phyloP scores from a whole-genome alignment of 2,113 vertebrate species.

The Rhineura floridana region DNA sequence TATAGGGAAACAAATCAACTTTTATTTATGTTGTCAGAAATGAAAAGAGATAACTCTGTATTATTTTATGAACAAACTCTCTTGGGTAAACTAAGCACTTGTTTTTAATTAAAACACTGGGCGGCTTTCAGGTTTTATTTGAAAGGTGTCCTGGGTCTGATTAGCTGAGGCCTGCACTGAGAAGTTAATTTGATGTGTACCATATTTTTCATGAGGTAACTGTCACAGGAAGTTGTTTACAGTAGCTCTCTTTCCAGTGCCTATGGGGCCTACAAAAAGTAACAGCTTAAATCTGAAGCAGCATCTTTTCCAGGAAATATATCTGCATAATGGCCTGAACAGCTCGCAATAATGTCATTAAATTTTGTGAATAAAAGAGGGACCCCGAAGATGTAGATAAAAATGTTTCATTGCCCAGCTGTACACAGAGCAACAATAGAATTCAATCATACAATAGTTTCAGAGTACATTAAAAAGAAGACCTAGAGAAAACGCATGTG shows the following conservation, averaged over 20 bases:
- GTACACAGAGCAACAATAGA: slow-evolving; percentile 69
- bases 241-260: slow-evolving; percentile 75
- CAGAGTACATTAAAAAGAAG: slow-evolving; percentile 62
- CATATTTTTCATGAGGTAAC: slow-evolving; percentile 83
- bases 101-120: slow-evolving; percentile 86
- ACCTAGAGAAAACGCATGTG: slow-evolving; percentile 51
- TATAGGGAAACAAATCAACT: slow-evolving; percentile 77
- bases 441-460: slow-evolving; percentile 59
- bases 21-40: slow-evolving; percentile 80
- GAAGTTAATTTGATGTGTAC: slow-evolving; percentile 82
- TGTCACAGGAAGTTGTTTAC: slow-evolving; percentile 78
- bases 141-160: slow-evolving; percentile 77
- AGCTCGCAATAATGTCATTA: slow-evolving; percentile 78
- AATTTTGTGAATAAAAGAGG: slow-evolving; percentile 74
- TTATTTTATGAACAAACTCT: slow-evolving; percentile 76
- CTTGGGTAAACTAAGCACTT: slow-evolving; percentile 75
- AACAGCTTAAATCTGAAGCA: slow-evolving; percentile 81
- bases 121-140: slow-evolving; percentile 80
- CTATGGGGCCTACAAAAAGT: slow-evolving; percentile 80
- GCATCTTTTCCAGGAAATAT: slow-evolving; percentile 75
- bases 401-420: slow-evolving; percentile 75
- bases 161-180: slow-evolving; percentile 74
- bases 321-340: slow-evolving; percentile 78
- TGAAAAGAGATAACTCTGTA: slow-evolving; percentile 63
- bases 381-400: slow-evolving; percentile 71